Conservation (phyloP, 2,797 vertebrate genomes). For the Dromococcyx pavoninus region DNA sequence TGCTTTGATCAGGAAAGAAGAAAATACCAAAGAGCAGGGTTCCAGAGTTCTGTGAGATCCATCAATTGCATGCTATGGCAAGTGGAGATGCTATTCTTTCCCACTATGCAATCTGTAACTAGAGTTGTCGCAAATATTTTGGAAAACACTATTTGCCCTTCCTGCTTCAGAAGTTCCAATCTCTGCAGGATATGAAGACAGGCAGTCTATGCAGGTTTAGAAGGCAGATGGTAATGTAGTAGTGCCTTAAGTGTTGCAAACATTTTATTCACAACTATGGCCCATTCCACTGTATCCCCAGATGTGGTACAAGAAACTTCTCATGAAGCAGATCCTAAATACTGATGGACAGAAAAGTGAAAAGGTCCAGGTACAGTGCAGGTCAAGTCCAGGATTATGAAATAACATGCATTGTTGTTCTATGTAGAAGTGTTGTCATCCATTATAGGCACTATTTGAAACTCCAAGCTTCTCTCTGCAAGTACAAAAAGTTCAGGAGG, state of each 20-base stretch:
- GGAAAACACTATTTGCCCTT: not conserved
- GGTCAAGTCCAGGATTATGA: no score
- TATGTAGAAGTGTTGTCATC: not conserved
- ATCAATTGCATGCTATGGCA: not conserved
- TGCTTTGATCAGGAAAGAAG: not conserved
- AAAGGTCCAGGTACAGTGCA: no score
- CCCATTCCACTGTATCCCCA: not conserved
- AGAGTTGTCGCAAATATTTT: not conserved
- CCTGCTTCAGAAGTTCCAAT: not conserved
- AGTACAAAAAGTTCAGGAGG: not conserved
- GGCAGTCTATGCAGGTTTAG: not conserved
- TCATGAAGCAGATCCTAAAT: not conserved
- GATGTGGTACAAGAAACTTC: not conserved
- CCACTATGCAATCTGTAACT: not conserved
- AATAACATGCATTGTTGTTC: not conserved
- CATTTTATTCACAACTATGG: not conserved
- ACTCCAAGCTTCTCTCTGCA: not conserved
- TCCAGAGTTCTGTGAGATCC: not conserved
- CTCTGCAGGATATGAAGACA: not conserved
- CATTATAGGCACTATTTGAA: not conserved
- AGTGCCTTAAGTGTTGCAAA: not conserved
- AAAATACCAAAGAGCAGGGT: not conserved
- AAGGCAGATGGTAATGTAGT: not conserved
- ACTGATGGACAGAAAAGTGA: not conserved
- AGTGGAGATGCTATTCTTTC: not conserved